A percentile compares a stretch with the other conserved stretches of the same genome.
These are phyloP conservation scores for Bothrops jararaca DNA, from an alignment of 2,113 vertebrate species.

Conservation along the genomic window DNA sequence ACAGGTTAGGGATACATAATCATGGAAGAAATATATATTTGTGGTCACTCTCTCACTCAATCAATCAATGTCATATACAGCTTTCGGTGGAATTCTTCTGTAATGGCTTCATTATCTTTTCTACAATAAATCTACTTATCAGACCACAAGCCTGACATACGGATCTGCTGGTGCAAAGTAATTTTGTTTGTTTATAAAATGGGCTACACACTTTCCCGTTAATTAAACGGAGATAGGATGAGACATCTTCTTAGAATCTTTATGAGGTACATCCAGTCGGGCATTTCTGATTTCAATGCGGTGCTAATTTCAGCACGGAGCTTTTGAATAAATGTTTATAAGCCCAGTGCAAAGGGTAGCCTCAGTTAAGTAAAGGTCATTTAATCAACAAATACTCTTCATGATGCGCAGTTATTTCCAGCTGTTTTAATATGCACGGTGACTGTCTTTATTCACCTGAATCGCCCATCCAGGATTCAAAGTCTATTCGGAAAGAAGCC, in stretches of 20 bases:
- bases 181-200: not conserved
- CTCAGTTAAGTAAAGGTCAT: not conserved
- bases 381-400: not conserved
- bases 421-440: constrained; percentile 16
- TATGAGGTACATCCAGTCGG: not conserved
- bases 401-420: not conserved
- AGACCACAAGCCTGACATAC: not conserved
- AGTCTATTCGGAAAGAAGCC: no score
- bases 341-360: not conserved
- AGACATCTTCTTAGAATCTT: constrained; percentile 24
- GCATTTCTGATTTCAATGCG: not conserved
- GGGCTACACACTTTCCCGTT: not conserved
- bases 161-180: constrained; percentile 3
- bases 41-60: not conserved
- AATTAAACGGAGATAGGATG: not conserved
- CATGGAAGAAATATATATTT: not conserved
- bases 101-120: not conserved
- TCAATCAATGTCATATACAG: not conserved
- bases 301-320: constrained; percentile 26
- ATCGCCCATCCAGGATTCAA: not conserved
- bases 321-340: constrained; percentile 18
- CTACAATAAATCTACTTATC: not conserved
- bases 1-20: not conserved
- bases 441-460: not conserved
- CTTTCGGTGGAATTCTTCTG: not conserved